Evolutionary conservation across 2,113 vertebrate genomes (phyloP).

Genomic region (Aptenodytes forsteri): DNA sequence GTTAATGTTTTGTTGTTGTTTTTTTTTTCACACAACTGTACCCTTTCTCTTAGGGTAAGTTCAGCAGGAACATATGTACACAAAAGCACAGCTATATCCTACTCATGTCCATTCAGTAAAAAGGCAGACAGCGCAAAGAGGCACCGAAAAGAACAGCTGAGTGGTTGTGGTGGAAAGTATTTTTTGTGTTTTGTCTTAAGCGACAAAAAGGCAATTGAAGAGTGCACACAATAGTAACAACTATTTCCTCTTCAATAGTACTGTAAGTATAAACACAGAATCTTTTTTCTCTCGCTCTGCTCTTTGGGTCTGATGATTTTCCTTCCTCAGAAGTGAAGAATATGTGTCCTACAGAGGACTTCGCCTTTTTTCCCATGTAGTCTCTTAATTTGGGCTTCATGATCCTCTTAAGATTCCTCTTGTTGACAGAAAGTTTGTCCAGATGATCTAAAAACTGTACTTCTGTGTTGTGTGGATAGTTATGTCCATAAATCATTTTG

Average conservation of each 20-base stretch:
- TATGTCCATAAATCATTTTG: not conserved
- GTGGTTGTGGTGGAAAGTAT: not conserved
- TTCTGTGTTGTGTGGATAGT: not conserved
- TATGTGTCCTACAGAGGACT: not conserved
- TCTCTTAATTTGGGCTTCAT: not conserved
- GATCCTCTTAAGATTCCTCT: not conserved
- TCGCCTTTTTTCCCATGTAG: not conserved
- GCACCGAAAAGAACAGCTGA: not conserved
- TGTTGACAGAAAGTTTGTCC: not conserved
- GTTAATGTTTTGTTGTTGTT: not conserved
- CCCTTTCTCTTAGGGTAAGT: not conserved
- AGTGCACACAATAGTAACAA: not conserved
- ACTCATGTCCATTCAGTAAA: not conserved
- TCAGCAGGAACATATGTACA: not conserved
- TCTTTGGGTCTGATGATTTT: not conserved
- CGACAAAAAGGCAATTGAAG: not conserved
- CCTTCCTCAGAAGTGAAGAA: not conserved
- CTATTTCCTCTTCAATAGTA: not conserved
- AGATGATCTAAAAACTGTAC: not conserved
- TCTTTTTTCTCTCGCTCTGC: not conserved
- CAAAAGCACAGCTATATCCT: not conserved
- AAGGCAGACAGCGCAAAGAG: not conserved
- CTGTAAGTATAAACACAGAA: not conserved
- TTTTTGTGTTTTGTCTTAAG: not conserved
- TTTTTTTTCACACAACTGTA: not conserved